Percentiles rank a stretch among this genome's conserved stretches.
Evolutionary conservation across 2,888 invertebrate genomes (phyloP).

Genomic region (Diabrotica balteata): DNA sequence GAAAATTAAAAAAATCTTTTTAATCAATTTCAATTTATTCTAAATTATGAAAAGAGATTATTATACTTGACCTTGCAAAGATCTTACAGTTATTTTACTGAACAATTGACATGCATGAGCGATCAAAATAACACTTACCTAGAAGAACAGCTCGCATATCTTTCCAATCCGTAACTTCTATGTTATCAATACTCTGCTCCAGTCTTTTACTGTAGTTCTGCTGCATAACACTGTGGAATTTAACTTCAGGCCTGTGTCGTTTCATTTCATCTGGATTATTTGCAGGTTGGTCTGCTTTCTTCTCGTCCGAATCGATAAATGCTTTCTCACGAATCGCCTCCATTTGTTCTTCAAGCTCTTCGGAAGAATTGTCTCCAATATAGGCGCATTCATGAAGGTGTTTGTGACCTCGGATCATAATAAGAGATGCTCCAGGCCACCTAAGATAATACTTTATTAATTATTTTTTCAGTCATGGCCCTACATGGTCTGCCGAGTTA

Average conservation of each 20-base stretch:
- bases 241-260: constrained; percentile 67
- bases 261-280: constrained; percentile 72
- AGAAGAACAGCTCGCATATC: constrained; percentile 37
- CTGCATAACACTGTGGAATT: constrained; percentile 67
- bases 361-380: constrained; percentile 81
- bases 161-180: constrained; percentile 55
- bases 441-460: constrained; percentile 55
- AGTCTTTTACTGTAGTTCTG: constrained; percentile 43
- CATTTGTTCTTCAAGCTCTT: constrained; percentile 71
- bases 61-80: too few species aligned
- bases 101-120: too few species aligned
- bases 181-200: constrained; percentile 37
- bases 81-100: too few species aligned
- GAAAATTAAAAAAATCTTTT: neutral
- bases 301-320: constrained; percentile 42
- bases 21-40: too few species aligned
- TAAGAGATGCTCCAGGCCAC: constrained; percentile 78
- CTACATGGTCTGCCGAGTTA: too few species aligned
- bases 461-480: too few species aligned
- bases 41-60: too few species aligned
- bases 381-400: constrained; percentile 81
- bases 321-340: constrained; percentile 52
- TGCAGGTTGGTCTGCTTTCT: constrained; percentile 62
- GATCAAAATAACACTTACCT: neutral
- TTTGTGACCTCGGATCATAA: constrained; percentile 78